A percentile compares a stretch with the other conserved stretches of the same genome.
These are phyloP conservation scores for Xenops minutus DNA, from an alignment of 2,797 vertebrate species.

Conservation along the genomic window DNA sequence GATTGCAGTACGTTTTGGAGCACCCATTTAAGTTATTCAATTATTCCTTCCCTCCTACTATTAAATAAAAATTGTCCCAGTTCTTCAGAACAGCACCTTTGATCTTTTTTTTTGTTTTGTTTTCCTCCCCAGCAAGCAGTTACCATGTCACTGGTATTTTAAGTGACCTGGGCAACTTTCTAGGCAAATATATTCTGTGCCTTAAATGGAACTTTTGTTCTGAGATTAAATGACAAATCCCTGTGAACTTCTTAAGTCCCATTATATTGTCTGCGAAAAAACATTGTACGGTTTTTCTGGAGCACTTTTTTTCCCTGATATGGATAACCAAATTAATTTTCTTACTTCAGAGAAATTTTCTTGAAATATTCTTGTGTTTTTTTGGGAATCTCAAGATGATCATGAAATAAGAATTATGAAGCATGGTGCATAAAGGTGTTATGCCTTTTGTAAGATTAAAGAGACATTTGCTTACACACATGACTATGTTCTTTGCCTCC, in stretches of 20 bases:
- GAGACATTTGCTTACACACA: neutral
- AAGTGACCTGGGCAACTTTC: neutral
- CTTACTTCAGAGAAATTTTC: neutral
- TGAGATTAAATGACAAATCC: neutral
- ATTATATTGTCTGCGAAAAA: neutral
- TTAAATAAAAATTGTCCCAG: neutral
- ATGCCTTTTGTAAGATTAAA: neutral
- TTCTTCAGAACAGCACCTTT: neutral
- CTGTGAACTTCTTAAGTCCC: neutral
- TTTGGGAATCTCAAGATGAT: neutral
- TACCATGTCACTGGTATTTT: neutral
- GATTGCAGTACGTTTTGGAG: neutral
- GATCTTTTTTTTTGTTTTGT: neutral
- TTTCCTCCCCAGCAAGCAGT: neutral
- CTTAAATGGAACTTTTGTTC: neutral
- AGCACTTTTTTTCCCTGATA: neutral
- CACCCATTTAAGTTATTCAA: neutral
- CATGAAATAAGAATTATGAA: neutral
- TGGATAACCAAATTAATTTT: neutral
- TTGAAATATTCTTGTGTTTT: neutral
- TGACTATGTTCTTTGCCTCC: neutral
- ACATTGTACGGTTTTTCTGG: neutral
- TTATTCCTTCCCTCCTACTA: accelerated
- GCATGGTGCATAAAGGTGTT: neutral
- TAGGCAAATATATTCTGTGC: neutral